Evolutionary conservation across 2,797 vertebrate species (phyloP), one percentile per base, ranked within the genome.

Genomic region (Pseudocheirus occidentalis): DNA sequence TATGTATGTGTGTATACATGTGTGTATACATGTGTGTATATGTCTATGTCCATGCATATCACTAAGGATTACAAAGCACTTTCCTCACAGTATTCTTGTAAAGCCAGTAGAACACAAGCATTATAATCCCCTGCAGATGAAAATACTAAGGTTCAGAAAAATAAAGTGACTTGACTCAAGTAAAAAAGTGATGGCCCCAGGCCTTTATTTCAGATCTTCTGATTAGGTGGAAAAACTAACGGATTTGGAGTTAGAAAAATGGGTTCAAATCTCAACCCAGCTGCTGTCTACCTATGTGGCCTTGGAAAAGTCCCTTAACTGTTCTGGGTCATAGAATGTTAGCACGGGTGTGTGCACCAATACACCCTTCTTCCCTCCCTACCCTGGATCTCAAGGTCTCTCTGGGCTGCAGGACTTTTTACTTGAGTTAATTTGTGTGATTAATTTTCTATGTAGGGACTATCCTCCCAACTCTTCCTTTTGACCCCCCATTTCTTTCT

Each of bases 311-410:
- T 40, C n/a, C 6, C 66, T 46, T 90, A 66, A 90, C 5, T n/a
- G 59, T 31, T n/a, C 34, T 90, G 90, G 91, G 89, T 31, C 73
- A 94, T 3, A 90, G 28, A n/a, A 93, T 94, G 92, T 29, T 91
- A n/a, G 62, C 62, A 66, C 34, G 14, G 14, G 62, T 66, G 62
- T 18, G 34, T n/a, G 16, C 58, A 59, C 58, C 31, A 10, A 29
- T 31, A 24, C 1, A 10, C 13, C 34, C 34, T 2, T 16, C 16
- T 66, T 66, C 62, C 14, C 5, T 66, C 59, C 5, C 14, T n/a
- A 14, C 34, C 6, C 34, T 66, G 62, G 62, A 13, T 14, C 58
- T 21, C 13, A 66, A 66, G 4, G 31, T 5, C 13, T 66, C 4
- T 66, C 13, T 66, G 14, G 34, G 5, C 62, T 66, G 34, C 5